phyloP scores from a whole-genome alignment of 2,888 invertebrate genomes.

The Pseudococcus longispinus region DNA sequence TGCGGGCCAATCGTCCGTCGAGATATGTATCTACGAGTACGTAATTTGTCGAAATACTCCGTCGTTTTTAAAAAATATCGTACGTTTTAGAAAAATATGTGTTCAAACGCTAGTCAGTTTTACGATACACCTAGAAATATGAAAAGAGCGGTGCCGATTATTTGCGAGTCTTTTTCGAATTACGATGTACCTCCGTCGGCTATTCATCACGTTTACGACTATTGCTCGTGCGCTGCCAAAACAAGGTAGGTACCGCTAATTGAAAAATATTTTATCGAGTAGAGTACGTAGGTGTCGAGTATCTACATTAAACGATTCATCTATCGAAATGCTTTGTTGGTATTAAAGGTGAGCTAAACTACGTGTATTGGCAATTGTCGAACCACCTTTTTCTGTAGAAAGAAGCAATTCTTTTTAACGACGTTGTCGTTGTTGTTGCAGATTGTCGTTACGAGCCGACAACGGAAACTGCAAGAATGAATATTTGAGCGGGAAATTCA shows the following conservation, averaged over 20 bases:
- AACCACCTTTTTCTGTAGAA: too few relatives aligned
- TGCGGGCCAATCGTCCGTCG: too few relatives aligned
- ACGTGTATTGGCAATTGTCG: too few relatives aligned
- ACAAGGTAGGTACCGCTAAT: conserved; percentile 22
- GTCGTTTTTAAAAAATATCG: too few relatives aligned
- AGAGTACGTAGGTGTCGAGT: too few relatives aligned
- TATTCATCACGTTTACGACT: conserved; percentile 58
- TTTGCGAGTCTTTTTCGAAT: conserved; percentile 66
- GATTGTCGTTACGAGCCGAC: conserved; percentile 4
- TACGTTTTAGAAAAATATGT: conserved; percentile 66
- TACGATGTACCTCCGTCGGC: conserved; percentile 69
- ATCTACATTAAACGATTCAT: too few relatives aligned
- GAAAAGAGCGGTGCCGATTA: conserved; percentile 57
- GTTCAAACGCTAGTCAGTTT: conserved; percentile 66
- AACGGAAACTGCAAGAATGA: neutral
- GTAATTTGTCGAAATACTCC: too few relatives aligned
- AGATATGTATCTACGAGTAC: too few relatives aligned
- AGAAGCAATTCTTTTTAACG: too few relatives aligned
- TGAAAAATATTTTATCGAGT: neutral
- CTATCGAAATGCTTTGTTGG: too few relatives aligned
- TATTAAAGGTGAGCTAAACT: too few relatives aligned
- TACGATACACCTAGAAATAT: conserved; percentile 61
- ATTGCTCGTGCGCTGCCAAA: conserved; percentile 1
- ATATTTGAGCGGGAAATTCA: conserved; percentile 1
- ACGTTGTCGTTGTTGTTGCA: neutral